Base-by-base conservation (phyloP, 2,888 invertebrate species). In the Ophion ellenae region DNA sequence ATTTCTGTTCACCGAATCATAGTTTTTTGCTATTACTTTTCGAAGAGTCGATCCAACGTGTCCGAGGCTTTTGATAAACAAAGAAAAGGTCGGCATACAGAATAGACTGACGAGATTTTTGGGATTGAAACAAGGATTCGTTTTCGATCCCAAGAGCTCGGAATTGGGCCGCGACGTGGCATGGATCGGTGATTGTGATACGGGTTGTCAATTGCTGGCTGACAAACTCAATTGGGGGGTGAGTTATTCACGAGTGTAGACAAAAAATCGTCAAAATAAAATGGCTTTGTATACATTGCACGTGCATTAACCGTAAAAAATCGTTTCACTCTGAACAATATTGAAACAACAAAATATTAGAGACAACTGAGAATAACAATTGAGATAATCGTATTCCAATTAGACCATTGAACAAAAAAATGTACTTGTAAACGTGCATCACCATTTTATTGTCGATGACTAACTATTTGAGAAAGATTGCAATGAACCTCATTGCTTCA, bases 21-120 rank as follows among this genome's bases (percentile, higher is more conserved):
- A 32, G n/a, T 6, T 32, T 11, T 14, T 83, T 81, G 24, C 40
- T 78, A 28, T 59, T 53, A 1, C 63, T 28, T 79, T 71, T 53
- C 90, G 17, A 88, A 96, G 96, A 85, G 97, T 97, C 0, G 96
- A 96, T 0, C 94, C 96, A 0, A 96, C 95, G 91, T 97, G 97
- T 93, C 97, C 99, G 0, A 95, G 99, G 10, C 94, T 99, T 40
- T 95, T 99, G 24, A 97, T 99, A 63, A 99, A 99, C 94, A 96
- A 97, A 45, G 98, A 98, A 94, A 96, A 96, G 91, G 92, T 92
- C 11, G 93, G 93, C 20, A 90, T 90, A 87, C 91, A 90, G 80
- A 93, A 94, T 85, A 90, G 92, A 75, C 84, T 95, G 36, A 92
- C 94, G 73, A 91, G 92, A 81, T 91, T 94, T 79, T 89, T 95